A percentile compares a stretch with the other conserved stretches of the same genome.
These are phyloP conservation scores for Drosophila tripunctata DNA, from an alignment of 2,888 invertebrate species.

Conservation along the genomic window DNA sequence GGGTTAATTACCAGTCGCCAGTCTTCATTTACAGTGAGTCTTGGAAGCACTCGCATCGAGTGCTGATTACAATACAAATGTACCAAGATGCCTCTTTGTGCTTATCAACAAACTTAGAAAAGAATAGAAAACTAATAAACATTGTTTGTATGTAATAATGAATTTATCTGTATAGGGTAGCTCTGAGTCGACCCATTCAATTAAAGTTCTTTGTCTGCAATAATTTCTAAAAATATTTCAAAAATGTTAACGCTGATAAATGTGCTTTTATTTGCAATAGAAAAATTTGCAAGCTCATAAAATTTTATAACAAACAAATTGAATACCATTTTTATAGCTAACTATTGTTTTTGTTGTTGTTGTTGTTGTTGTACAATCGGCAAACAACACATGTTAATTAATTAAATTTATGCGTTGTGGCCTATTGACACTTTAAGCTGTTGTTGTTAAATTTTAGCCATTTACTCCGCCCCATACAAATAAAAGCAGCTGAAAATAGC, in stretches of 20 bases:
- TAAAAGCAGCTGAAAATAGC: conserved; percentile 42
- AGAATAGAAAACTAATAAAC: not conserved
- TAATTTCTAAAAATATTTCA: not conserved
- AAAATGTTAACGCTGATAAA: not conserved
- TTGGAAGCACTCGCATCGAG: conserved; percentile 6
- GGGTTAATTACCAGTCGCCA: conserved; percentile 74
- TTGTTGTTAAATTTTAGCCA: conserved; percentile 25
- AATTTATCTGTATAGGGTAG: not conserved
- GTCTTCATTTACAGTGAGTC: conserved; percentile 39
- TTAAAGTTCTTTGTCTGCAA: not conserved
- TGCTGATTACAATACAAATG: conserved; percentile 47
- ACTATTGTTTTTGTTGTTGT: conserved; percentile 23
- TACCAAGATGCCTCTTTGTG: conserved; percentile 25
- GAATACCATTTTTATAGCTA: conserved; percentile 51
- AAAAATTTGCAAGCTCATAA: conserved; percentile 52
- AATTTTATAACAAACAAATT: conserved; percentile 63
- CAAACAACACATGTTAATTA: conserved; percentile 77
- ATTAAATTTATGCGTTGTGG: conserved; percentile 66
- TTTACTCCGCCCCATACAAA: conserved; percentile 41
- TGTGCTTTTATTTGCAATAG: conserved; percentile 21
- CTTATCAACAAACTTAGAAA: conserved; percentile 42
- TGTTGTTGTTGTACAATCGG: conserved; percentile 51
- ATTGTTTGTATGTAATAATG: not conserved
- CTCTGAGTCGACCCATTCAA: not conserved
- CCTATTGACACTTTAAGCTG: conserved; percentile 63